Conservation (phyloP, 2,888 invertebrate species). For the Boloria selene region DNA sequence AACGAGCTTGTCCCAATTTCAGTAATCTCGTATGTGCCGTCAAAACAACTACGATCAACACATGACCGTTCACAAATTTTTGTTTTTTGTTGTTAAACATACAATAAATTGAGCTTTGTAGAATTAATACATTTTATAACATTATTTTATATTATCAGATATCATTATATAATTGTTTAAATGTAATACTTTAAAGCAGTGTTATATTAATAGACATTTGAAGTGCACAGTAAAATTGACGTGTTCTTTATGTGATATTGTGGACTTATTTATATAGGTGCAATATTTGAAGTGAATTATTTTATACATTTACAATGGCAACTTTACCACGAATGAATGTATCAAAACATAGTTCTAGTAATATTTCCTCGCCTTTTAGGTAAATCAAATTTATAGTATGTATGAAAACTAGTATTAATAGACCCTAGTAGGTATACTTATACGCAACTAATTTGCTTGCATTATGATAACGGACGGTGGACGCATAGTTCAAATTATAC, state of each 20-base stretch:
- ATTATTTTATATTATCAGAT: not conserved
- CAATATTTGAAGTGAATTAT: constrained; percentile 21
- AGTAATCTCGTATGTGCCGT: constrained; percentile 53
- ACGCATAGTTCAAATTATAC: no score
- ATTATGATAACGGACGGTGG: no score
- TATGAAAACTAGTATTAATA: not conserved
- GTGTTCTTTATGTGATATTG: constrained; percentile 40
- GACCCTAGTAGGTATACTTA: not conserved
- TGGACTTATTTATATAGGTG: constrained; percentile 39
- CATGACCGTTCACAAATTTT: constrained; percentile 51
- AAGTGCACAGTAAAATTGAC: constrained; percentile 46
- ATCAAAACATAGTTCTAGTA: constrained; percentile 62
- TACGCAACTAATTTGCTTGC: no score
- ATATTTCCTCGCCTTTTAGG: constrained; percentile 71
- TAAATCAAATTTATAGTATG: constrained; percentile 42
- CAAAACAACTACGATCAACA: constrained; percentile 47
- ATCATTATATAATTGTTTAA: not conserved
- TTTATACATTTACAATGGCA: constrained; percentile 56
- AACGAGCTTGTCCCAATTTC: constrained; percentile 62
- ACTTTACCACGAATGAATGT: constrained; percentile 73
- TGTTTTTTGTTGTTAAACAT: constrained; percentile 33
- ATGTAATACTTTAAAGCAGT: not conserved
- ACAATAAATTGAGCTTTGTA: not conserved
- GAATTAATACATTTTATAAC: not conserved
- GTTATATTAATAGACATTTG: constrained; percentile 42